Base-by-base conservation (phyloP, 92 coral and sea anemone species). In the Virgularia gustaviana region DNA sequence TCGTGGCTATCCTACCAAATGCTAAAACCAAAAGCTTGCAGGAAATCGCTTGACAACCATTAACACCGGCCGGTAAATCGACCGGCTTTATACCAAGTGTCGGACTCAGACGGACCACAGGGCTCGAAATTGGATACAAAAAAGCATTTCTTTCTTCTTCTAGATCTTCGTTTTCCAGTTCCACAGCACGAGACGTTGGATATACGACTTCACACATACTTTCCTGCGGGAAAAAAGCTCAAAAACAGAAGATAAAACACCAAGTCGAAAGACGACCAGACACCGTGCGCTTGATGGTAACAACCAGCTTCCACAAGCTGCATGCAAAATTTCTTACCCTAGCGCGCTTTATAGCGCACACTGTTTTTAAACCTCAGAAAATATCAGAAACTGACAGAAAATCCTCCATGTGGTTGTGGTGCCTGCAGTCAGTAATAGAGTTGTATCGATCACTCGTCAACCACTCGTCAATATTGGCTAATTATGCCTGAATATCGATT, bases 161-260 rank as follows among this genome's bases (percentile, higher is more conserved):
- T 52, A 86, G 96, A 10, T 89, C 98, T 23, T 92, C 96, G 10
- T 87, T 96, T 16, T 84, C 97, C 10, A 84, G 88, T 60, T 89
- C 85, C 18, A 89, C 96, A 22, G 96, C 98, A 43, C 98, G 88
- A 32, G 98, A 92, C 53, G 88, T 63, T 28, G 98, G 98, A 37
- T 89, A 76, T n/a, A 65, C 81, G 37, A 92, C 79, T 66, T 92
- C 96, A 92, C 98, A 86, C 78, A 89, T 60, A 45, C 0, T 6
- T 67, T 23, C 0, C 32, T 24, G 11, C 38, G 29, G n/a, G 9
- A 32, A 67, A 28, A 20, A 67, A 22, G 2, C 13, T 7, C 23
- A 25, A 29, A 66, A 67, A 22, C 29, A 11, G 33, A 28, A 0
- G 33, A 44, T 12, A 41, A 8, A 23, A 41, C 0, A 22, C n/a